Conservation (phyloP, 2,888 invertebrate species). For the Geotrupes spiniger region DNA sequence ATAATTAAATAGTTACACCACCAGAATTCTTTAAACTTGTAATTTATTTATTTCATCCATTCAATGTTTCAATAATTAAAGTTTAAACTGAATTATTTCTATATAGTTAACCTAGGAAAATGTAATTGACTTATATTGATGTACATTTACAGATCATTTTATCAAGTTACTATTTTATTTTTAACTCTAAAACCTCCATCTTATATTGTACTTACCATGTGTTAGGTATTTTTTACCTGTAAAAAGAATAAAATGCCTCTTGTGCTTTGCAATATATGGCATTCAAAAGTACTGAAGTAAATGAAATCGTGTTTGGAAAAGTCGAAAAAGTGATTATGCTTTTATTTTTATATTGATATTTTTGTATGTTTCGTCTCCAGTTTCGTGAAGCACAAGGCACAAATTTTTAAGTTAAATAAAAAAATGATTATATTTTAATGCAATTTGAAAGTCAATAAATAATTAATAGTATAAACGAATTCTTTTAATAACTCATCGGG, state of each 20-base stretch:
- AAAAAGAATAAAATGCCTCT: conserved; percentile 17
- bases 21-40: too few species aligned
- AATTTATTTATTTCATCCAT: too few species aligned
- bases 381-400: conserved; percentile 21
- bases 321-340: conserved; percentile 9
- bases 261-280: conserved; percentile 15
- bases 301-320: neutral
- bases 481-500: too few species aligned
- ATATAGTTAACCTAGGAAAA: neutral
- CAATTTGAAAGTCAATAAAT: conserved; percentile 26
- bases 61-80: too few species aligned
- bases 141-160: too few species aligned
- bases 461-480: conserved; percentile 24
- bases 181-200: too few species aligned
- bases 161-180: too few species aligned
- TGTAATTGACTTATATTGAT: neutral
- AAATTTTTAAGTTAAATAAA: conserved; percentile 15
- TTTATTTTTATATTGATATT: conserved; percentile 16
- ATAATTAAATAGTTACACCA: too few species aligned
- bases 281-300: conserved; percentile 9
- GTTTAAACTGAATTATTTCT: too few species aligned
- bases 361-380: conserved; percentile 11
- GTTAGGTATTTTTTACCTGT: conserved; percentile 19
- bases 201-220: conserved; percentile 12
- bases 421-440: conserved; percentile 24